Percentiles rank a stretch among this genome's conserved stretches.
phyloP scores from a whole-genome alignment of 2,113 vertebrate genomes.

The Eptesicus fuscus region DNA sequence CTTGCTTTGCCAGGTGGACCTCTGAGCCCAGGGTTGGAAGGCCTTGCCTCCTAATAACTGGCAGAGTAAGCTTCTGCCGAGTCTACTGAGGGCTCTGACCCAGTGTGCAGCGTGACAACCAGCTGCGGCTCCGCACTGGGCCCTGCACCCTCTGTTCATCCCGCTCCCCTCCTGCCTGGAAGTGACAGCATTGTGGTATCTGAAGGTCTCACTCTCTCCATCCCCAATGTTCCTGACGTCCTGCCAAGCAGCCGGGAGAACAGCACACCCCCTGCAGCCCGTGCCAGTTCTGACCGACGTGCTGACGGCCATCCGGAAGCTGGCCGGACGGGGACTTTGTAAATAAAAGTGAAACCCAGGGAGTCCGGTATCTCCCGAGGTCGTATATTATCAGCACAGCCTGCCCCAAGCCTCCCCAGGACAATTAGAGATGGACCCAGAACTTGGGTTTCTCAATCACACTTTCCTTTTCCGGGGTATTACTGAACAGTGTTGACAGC shows the following conservation, averaged over 20 bases:
- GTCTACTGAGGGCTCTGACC: not conserved
- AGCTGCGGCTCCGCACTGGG: rapidly evolving
- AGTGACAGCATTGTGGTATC: not conserved
- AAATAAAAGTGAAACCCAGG: conserved; percentile 13
- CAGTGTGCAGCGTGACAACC: not conserved
- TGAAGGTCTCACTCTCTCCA: not conserved
- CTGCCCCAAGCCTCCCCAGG: not conserved
- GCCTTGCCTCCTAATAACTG: not conserved
- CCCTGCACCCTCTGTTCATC: not conserved
- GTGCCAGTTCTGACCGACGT: not conserved
- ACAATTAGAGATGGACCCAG: not conserved
- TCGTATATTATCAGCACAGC: not conserved
- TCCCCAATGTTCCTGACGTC: not conserved
- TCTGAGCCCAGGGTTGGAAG: not conserved
- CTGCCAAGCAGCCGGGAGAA: not conserved
- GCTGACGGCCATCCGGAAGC: conserved; percentile 7
- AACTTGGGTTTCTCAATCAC: conserved; percentile 54
- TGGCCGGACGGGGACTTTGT: not conserved
- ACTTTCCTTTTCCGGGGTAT: conserved; percentile 46
- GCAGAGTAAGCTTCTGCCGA: not conserved
- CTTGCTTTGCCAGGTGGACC: not conserved
- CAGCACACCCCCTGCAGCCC: not conserved
- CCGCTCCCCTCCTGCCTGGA: not conserved
- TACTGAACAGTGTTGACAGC: conserved; percentile 66
- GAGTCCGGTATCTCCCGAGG: not conserved